Evolutionary conservation across 2,113 vertebrate genomes (phyloP), one percentile per base, ranked within the genome.

Genomic region (Tyrannus savana): DNA sequence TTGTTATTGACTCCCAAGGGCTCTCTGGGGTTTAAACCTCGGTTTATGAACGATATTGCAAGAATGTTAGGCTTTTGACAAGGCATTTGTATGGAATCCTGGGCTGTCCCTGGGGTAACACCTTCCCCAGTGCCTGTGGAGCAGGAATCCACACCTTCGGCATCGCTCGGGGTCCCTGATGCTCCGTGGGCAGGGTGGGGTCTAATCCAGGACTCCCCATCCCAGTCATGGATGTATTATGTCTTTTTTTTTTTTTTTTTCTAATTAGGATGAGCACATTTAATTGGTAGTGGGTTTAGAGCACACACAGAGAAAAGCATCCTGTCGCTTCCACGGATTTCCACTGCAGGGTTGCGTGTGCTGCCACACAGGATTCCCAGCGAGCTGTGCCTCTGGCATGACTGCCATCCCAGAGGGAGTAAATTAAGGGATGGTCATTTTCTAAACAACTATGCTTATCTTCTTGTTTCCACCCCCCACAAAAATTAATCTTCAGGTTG

Each of bases 121-220:
- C 53, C 37, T 39, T 46, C 19, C 39, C 25, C 0, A 4, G 39
- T 0, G 2, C 60, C 66, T 2, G 7, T 2, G 5, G 85, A 35
- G 69, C 0, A 1, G n/a, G 55, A 56, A 22, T n/a, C 62, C 52
- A 46, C 37, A 44, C 39, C 35, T 56, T 19, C 31, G 49, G 62
- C 75, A 68, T 35, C 5, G 0, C 59, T 42, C 0, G 0, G 37
- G 59, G 27, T n/a, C 25, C n/a, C 82, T 12, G 50, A 33, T 0
- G 49, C 23, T 73, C 74, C 0, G 0, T 7, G 42, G 37, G 69
- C 41, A 33, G 56, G 33, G 52, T 7, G 46, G 12, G 41, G 30
- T 37, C 19, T 1, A 37, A 80, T 27, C 41, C 64, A 55, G 77
- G 44, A 56, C 37, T 90, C 68, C 24, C 37, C 2, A 2, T 12